Conservation (phyloP, 2,888 invertebrate genomes). For the Beris chalybata region DNA sequence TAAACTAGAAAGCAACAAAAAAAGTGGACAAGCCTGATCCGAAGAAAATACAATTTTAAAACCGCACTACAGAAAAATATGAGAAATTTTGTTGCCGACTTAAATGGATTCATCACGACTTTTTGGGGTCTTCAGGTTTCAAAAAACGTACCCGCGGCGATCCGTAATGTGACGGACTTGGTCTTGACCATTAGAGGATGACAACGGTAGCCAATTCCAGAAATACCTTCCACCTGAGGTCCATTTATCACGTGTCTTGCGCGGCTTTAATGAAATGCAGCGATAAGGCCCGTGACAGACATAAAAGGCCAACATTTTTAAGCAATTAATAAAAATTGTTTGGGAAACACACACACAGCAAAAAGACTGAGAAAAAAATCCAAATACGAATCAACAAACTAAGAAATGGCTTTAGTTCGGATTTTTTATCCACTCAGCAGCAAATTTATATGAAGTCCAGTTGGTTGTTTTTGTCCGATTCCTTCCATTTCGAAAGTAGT, state of each 20-base stretch:
- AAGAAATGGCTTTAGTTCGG: background rate
- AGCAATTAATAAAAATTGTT: slow-evolving; percentile 35
- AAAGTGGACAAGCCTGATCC: too few relatives aligned
- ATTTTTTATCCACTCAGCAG: background rate
- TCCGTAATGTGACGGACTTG: too few relatives aligned
- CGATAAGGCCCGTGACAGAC: slow-evolving; percentile 34
- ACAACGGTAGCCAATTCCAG: slow-evolving; percentile 37
- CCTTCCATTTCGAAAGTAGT: slow-evolving; percentile 6
- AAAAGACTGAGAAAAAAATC: background rate
- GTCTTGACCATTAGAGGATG: too few relatives aligned
- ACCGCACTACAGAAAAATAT: too few relatives aligned
- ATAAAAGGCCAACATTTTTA: slow-evolving; percentile 34
- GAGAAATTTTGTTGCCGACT: too few relatives aligned
- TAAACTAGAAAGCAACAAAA: too few relatives aligned
- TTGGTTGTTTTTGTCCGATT: slow-evolving; percentile 4
- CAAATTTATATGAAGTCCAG: slow-evolving; percentile 2
- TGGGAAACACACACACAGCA: background rate
- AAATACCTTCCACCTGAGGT: slow-evolving; percentile 31
- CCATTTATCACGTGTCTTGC: slow-evolving; percentile 33
- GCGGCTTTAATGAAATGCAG: slow-evolving; percentile 34
- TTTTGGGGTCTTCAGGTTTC: too few relatives aligned
- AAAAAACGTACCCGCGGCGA: too few relatives aligned
- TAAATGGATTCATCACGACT: too few relatives aligned
- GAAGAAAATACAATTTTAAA: too few relatives aligned
- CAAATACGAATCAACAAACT: background rate